phyloP scores from a whole-genome alignment of 2,888 invertebrate genomes.

The Conchocele bisecta region DNA sequence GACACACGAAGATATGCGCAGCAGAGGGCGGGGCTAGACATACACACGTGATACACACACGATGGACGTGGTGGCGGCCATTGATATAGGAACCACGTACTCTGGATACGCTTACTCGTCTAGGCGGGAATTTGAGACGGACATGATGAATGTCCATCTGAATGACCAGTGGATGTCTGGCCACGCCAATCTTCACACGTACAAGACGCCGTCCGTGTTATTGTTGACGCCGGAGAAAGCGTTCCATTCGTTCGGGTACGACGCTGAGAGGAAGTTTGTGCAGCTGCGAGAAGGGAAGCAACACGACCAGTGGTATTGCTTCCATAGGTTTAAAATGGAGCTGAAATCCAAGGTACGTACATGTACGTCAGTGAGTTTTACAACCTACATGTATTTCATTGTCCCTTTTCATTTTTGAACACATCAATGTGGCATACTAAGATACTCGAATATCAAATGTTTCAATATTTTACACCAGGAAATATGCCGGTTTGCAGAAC shows the following conservation, averaged over 20 bases:
- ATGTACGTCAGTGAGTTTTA: no score
- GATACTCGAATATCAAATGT: no score
- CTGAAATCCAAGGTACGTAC: slow-evolving; percentile 52
- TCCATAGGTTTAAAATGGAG: slow-evolving; percentile 61
- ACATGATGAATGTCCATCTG: slow-evolving; percentile 49
- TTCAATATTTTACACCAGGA: no score
- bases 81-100: slow-evolving; percentile 55
- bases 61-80: slow-evolving; percentile 51
- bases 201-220: slow-evolving; percentile 55
- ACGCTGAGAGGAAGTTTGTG: slow-evolving; percentile 63
- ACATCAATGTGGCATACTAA: no score
- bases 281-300: slow-evolving; percentile 57
- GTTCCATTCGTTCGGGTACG: slow-evolving; percentile 63
- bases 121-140: slow-evolving; percentile 49
- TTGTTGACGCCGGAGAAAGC: slow-evolving; percentile 58
- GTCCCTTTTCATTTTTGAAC: no score
- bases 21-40: no score
- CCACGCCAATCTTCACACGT: slow-evolving; percentile 61
- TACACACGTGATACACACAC: no score
- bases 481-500: no score
- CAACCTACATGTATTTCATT: no score
- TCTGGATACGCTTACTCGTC: slow-evolving; percentile 63
- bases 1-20: no score
- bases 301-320: slow-evolving; percentile 62
- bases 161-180: slow-evolving; percentile 69